A percentile compares a stretch with the other conserved stretches of the same genome.
These are phyloP conservation scores for Momotus momota DNA, from an alignment of 2,797 vertebrate species.

Conservation along the genomic window DNA sequence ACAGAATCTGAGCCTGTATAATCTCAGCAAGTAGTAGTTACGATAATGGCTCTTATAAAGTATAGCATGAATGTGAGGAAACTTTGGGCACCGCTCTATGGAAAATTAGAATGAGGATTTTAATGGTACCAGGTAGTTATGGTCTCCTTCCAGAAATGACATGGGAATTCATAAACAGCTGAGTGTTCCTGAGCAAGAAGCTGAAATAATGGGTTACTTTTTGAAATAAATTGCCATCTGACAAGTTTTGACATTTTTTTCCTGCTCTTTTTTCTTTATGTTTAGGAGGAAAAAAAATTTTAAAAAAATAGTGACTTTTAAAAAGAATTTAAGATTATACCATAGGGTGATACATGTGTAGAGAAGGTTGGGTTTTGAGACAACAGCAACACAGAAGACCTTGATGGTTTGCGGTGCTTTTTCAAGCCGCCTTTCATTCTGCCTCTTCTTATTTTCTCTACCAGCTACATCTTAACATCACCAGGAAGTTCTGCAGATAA, in stretches of 20 bases:
- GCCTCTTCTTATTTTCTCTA: background rate
- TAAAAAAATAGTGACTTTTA: too few species aligned
- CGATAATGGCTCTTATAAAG: accelerated
- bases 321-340: background rate
- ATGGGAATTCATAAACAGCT: background rate
- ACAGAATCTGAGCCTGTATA: background rate
- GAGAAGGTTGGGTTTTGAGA: background rate
- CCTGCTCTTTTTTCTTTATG: too few species aligned
- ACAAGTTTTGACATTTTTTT: background rate
- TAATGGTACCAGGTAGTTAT: background rate
- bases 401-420: background rate
- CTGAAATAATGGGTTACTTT: background rate
- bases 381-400: background rate
- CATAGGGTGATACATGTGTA: accelerated
- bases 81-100: background rate
- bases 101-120: background rate
- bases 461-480: background rate
- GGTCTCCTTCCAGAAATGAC: background rate
- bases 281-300: too few species aligned
- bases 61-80: background rate
- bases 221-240: background rate
- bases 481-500: background rate
- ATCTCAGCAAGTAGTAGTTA: background rate
- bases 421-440: background rate
- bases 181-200: background rate